Conservation (phyloP, 2,797 vertebrate species). For the Sylvia borin region DNA sequence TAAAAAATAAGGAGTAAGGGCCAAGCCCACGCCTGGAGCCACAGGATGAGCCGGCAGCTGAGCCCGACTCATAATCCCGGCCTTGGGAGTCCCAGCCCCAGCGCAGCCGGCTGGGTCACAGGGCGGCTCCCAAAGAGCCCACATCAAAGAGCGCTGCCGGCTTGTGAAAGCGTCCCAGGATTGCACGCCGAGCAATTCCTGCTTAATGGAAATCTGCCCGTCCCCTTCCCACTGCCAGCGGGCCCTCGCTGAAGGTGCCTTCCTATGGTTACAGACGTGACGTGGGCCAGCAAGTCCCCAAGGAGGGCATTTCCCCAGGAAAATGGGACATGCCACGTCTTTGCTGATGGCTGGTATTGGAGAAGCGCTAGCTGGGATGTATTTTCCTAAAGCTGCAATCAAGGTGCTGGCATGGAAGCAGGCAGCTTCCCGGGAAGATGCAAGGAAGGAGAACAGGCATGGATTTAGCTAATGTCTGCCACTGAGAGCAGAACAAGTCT, state of each 20-base stretch:
- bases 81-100: background rate
- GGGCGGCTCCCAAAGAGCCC: background rate
- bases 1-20: background rate
- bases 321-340: rapidly evolving
- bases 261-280: background rate
- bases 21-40: background rate
- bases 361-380: background rate
- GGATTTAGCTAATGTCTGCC: background rate
- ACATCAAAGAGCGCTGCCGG: slow-evolving; percentile 22
- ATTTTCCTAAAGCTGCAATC: background rate
- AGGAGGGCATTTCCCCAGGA: background rate
- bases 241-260: background rate
- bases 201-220: background rate
- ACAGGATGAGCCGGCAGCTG: background rate
- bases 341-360: background rate
- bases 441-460: background rate
- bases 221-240: background rate
- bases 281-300: background rate
- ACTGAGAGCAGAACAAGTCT: background rate
- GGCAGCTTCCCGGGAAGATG: background rate
- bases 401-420: background rate
- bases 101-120: background rate
- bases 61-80: background rate
- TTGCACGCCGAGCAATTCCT: background rate
- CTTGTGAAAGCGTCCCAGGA: slow-evolving; percentile 8